Percentiles rank a stretch among this genome's conserved stretches.
Conservation (phyloP, 2,888 invertebrate species). For the Selenia dentaria region DNA sequence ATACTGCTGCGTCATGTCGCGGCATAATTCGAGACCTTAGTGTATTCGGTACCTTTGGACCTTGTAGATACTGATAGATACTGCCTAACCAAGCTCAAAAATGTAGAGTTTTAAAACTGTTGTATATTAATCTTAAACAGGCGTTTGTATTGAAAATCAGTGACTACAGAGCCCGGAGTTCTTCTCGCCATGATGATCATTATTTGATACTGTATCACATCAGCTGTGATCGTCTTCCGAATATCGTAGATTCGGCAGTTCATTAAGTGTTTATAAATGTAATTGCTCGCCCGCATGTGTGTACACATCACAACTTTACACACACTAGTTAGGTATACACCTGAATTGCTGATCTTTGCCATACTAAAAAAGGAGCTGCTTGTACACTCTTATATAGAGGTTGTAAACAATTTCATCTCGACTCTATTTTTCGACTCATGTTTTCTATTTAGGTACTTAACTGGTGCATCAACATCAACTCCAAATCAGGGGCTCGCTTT, state of each 20-base stretch:
- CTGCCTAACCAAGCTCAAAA: conserved; percentile 4
- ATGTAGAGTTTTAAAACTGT: conserved; percentile 15
- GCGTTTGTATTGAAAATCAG: conserved; percentile 12
- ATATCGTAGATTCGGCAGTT: conserved; percentile 12
- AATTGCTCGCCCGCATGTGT: conserved; percentile 11
- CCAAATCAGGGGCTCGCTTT: conserved; percentile 72
- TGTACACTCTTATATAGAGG: no score
- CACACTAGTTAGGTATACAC: conserved; percentile 14
- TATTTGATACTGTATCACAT: neutral
- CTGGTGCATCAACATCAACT: conserved; percentile 63
- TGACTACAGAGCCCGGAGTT: conserved; percentile 10
- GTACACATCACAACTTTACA: conserved; percentile 10
- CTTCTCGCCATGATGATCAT: neutral
- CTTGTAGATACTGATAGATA: conserved; percentile 13
- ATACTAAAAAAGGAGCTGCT: conserved; percentile 18
- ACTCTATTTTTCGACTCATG: conserved; percentile 77
- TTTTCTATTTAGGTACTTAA: conserved; percentile 43
- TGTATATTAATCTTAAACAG: conserved; percentile 14
- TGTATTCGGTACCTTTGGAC: neutral
- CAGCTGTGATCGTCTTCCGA: conserved; percentile 1
- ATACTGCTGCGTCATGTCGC: neutral
- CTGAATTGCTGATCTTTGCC: conserved; percentile 19
- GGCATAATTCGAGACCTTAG: neutral
- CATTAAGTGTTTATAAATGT: conserved; percentile 9
- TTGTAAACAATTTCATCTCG: conserved; percentile 51